A percentile compares a stretch with the other conserved stretches of the same genome.
These are phyloP conservation scores for Gymnorhina tibicen DNA, from an alignment of 2,113 vertebrate species.

Conservation along the genomic window DNA sequence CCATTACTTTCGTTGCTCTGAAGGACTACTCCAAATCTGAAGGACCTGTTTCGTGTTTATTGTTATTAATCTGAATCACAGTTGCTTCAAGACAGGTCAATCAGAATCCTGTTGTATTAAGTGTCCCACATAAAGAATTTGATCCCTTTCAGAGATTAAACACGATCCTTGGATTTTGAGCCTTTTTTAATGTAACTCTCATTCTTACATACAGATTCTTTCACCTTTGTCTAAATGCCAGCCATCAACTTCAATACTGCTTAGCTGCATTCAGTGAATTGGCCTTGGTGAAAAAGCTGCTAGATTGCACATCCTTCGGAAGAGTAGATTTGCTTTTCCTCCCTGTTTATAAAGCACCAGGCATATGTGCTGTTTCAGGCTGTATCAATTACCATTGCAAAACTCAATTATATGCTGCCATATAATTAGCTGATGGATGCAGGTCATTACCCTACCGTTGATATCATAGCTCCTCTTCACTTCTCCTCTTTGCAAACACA, in stretches of 20 bases:
- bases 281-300: not conserved
- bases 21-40: constrained; percentile 20
- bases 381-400: not conserved
- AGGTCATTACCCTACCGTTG: not conserved
- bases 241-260: not conserved
- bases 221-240: not conserved
- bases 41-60: not conserved
- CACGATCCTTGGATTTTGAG: not conserved
- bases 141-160: not conserved
- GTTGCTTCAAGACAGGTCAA: not conserved
- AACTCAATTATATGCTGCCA: not conserved
- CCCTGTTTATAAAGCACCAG: not conserved
- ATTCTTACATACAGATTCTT: not conserved
- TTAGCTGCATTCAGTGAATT: not conserved
- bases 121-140: not conserved
- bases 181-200: not conserved
- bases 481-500: not conserved
- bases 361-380: not conserved
- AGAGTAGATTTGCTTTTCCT: not conserved
- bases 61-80: not conserved
- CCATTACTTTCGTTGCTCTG: not conserved
- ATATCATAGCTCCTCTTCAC: not conserved
- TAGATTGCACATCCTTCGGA: not conserved
- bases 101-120: not conserved
- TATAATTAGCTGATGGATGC: not conserved